phyloP scores from a whole-genome alignment of 1,140 invertebrate species.

The Diprion similis region DNA sequence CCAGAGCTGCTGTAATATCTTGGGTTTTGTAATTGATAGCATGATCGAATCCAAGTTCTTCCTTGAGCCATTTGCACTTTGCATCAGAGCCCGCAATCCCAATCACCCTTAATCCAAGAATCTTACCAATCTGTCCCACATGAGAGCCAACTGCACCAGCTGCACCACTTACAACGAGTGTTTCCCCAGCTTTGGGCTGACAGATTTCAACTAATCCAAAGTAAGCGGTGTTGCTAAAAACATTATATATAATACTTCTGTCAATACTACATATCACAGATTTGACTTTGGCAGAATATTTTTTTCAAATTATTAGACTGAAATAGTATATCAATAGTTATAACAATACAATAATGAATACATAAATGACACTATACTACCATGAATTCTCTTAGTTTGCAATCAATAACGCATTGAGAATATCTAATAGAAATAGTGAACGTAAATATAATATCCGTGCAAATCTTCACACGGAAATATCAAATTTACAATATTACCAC shows the following conservation, averaged over 20 bases:
- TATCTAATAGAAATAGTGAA: too few relatives aligned
- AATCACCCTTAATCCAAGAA: slow-evolving; percentile 64
- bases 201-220: slow-evolving; percentile 69
- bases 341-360: background rate
- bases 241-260: slow-evolving; percentile 12
- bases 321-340: background rate
- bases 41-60: slow-evolving; percentile 67
- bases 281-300: slow-evolving; percentile 2
- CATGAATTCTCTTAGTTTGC: too few relatives aligned
- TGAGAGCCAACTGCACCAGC: slow-evolving; percentile 69
- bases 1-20: slow-evolving; percentile 59
- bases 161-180: slow-evolving; percentile 66
- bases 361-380: background rate
- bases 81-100: slow-evolving; percentile 69
- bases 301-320: background rate
- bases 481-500: too few relatives aligned
- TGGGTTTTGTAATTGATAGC: slow-evolving; percentile 70
- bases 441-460: too few relatives aligned
- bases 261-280: too few relatives aligned
- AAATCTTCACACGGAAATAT: too few relatives aligned
- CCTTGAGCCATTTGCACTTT: slow-evolving; percentile 68
- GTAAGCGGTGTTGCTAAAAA: slow-evolving; percentile 69
- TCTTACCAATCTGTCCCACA: slow-evolving; percentile 70
- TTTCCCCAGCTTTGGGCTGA: slow-evolving; percentile 66
- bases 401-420: background rate